Evolutionary conservation across 2,888 invertebrate species (phyloP), one percentile per base, ranked within the genome.

Genomic region (Heliconius aoede): DNA sequence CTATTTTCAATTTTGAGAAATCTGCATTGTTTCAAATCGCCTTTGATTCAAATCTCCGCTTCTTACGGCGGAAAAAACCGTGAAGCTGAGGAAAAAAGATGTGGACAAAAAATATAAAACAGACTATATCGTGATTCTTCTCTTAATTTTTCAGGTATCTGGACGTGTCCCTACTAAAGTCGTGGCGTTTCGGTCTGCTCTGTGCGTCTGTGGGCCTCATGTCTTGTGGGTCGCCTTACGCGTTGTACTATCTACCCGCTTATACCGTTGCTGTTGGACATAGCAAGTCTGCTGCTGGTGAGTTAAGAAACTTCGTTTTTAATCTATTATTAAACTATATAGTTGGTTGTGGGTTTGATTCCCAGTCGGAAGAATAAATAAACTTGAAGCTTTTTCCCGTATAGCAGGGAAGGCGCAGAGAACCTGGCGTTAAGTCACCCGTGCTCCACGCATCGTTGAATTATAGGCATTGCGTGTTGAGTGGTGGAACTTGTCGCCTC

Each of bases 161-260:
- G 78, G 97, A 97, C 86, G 95, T 97, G 13, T 96, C 96, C 0
- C 90, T 97, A 4, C 89, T 97, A 46, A 95, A 95, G 83, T 96
- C 96, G 62, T 95, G 96, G 81, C 95, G 96, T 7, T 97, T 97
- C 85, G 95, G 97, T 9, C 91, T 97, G 81, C 96, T 97, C 89
- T 96, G 96, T 78, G 92, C 96, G 3, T 97, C 97, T 0, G 97
- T 97, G 15, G 96, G 96, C 1, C 94, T 97, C 4, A 96, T 97
- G 96, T 96, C 97, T 0, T 96, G 96, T 30, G 97, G 97, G 18
- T 97, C 97, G 5, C 97, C 97, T 0, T 97, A 97, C 86, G 96
- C 97, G 85, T 87, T 97, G 4, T 97, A 97, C 88, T 97, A 97
- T 84, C 89, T 97, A 64, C 97, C 97, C 0, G 97, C 97, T 0